Percentiles rank a stretch among this genome's conserved stretches.
phyloP scores from a whole-genome alignment of 2,113 vertebrate genomes.

The Galemys pyrenaicus region DNA sequence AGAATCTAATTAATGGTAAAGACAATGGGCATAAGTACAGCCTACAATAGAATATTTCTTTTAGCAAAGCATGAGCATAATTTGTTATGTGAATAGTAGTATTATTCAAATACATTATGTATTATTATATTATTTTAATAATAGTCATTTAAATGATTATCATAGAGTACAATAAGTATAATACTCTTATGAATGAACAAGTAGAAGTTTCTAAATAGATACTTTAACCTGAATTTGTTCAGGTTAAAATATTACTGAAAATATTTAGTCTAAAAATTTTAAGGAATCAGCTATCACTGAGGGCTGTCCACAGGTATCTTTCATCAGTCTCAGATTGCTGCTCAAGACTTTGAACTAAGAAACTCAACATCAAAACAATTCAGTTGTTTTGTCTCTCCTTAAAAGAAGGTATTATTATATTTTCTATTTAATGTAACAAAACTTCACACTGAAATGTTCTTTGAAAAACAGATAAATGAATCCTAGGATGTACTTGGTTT shows the following conservation, averaged over 20 bases:
- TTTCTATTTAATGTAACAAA: conserved; percentile 20
- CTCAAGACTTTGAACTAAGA: background rate
- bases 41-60: background rate
- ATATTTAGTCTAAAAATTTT: background rate
- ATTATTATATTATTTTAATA: background rate
- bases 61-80: background rate
- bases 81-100: background rate
- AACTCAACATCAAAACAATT: background rate
- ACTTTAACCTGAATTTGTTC: background rate
- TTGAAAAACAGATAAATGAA: conserved; percentile 15
- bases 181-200: background rate
- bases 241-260: conserved; percentile 13
- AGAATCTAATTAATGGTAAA: background rate
- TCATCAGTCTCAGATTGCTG: background rate
- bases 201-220: background rate
- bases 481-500: background rate
- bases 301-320: background rate
- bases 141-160: background rate
- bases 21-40: background rate
- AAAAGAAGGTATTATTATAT: background rate
- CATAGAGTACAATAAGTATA: background rate
- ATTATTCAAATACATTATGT: background rate
- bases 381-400: background rate
- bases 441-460: background rate
- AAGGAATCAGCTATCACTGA: background rate